These are phyloP conservation scores for Phania funesta DNA, from an alignment of 2,888 invertebrate genomes.

Conservation along the genomic window DNA sequence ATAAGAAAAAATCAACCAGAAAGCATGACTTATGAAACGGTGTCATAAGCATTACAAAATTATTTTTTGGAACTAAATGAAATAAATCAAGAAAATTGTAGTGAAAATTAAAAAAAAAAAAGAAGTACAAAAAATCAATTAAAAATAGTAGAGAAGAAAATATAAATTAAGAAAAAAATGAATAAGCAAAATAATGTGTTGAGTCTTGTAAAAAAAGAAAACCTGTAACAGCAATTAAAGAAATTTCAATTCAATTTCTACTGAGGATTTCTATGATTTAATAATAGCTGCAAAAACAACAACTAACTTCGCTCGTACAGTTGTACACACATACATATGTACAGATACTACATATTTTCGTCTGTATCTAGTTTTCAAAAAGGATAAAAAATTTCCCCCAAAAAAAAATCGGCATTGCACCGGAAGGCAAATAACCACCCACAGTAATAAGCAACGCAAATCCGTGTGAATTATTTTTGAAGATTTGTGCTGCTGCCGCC, in stretches of 20 bases:
- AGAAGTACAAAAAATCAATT: conserved; percentile 12
- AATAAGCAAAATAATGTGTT: neutral
- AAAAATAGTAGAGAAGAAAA: conserved; percentile 23
- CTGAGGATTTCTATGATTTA: conserved; percentile 36
- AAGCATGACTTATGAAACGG: conserved; percentile 50
- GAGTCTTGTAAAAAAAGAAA: neutral
- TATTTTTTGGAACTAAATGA: neutral
- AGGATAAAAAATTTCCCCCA: neutral
- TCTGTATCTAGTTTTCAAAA: conserved; percentile 63
- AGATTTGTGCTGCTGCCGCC: too few species aligned
- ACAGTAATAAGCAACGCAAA: conserved; percentile 46
- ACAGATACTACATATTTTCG: conserved; percentile 61
- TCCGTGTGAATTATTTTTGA: conserved; percentile 57
- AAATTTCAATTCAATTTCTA: conserved; percentile 22
- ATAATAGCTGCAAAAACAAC: conserved; percentile 28
- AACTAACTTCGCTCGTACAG: conserved; percentile 26
- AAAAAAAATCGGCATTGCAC: conserved; percentile 13
- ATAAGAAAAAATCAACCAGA: neutral
- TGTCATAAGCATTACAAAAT: conserved; percentile 43
- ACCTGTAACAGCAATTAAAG: neutral
- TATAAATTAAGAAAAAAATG: conserved; percentile 18
- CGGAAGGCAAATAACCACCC: conserved; percentile 34
- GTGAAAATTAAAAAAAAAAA: neutral
- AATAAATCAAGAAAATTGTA: neutral
- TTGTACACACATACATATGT: conserved; percentile 7